These are phyloP conservation scores for Tricholaema leucomelas DNA, from an alignment of 2,113 vertebrate species.

Conservation along the genomic window DNA sequence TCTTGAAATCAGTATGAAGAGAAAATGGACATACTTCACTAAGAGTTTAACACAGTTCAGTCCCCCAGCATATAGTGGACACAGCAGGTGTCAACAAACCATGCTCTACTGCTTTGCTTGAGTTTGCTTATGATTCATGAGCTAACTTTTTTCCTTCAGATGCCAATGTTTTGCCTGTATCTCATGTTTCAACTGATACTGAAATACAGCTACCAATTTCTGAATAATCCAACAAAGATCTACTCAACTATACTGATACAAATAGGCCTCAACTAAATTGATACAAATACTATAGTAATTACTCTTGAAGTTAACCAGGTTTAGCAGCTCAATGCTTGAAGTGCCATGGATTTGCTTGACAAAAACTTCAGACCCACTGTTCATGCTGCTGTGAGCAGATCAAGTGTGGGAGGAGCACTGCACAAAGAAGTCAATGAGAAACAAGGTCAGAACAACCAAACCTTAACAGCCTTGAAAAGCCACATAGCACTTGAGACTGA, in stretches of 20 bases:
- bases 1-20: not conserved
- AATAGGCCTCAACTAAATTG: not conserved
- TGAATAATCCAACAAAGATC: not conserved
- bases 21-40: not conserved
- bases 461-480: not conserved
- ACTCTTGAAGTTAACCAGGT: not conserved
- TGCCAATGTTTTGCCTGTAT: not conserved
- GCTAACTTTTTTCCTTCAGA: not conserved
- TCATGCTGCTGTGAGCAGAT: not conserved
- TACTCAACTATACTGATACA: not conserved
- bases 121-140: not conserved
- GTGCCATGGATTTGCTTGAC: not conserved
- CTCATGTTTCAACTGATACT: not conserved
- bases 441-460: not conserved
- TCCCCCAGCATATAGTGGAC: not conserved
- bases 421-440: not conserved
- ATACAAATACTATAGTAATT: not conserved
- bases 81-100: not conserved
- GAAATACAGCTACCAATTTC: not conserved
- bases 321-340: not conserved
- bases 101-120: not conserved
- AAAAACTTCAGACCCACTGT: not conserved
- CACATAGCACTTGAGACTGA: not conserved
- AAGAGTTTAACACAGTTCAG: not conserved
- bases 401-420: not conserved